A percentile compares a stretch with the other conserved stretches of the same genome.
These are phyloP conservation scores for Cisticola juncidis DNA, from an alignment of 2,113 vertebrate species.

Conservation along the genomic window DNA sequence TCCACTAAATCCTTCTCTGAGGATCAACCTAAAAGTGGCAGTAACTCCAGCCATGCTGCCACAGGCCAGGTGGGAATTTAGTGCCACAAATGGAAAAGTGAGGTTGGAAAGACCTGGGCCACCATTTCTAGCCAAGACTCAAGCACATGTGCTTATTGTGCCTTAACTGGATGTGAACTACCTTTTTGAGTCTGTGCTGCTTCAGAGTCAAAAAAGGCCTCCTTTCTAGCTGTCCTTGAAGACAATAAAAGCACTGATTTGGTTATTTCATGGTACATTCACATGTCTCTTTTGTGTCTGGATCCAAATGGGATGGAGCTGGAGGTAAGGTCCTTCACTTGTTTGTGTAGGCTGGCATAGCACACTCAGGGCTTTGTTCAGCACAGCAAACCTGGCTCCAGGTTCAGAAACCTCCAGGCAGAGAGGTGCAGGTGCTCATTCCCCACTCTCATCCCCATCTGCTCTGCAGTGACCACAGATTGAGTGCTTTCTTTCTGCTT, in stretches of 20 bases:
- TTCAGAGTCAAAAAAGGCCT: background rate
- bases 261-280: background rate
- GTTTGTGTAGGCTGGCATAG: rapidly evolving
- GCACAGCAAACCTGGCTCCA: background rate
- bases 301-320: background rate
- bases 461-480: background rate
- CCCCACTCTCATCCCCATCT: background rate
- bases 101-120: background rate
- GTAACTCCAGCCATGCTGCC: background rate
- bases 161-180: background rate
- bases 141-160: background rate
- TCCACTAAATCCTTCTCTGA: background rate
- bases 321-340: background rate
- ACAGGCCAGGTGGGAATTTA: background rate
- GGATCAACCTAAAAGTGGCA: background rate
- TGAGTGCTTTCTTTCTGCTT: background rate
- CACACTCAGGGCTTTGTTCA: background rate
- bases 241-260: background rate
- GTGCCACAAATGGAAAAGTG: background rate
- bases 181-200: background rate
- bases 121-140: rapidly evolving
- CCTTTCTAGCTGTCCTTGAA: rapidly evolving
- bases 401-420: background rate
- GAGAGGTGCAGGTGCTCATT: background rate
- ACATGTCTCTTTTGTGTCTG: background rate